A percentile compares a stretch with the other conserved stretches of the same genome.
phyloP scores from a whole-genome alignment of 2,888 invertebrate species.

The Habroteleia sp. region DNA sequence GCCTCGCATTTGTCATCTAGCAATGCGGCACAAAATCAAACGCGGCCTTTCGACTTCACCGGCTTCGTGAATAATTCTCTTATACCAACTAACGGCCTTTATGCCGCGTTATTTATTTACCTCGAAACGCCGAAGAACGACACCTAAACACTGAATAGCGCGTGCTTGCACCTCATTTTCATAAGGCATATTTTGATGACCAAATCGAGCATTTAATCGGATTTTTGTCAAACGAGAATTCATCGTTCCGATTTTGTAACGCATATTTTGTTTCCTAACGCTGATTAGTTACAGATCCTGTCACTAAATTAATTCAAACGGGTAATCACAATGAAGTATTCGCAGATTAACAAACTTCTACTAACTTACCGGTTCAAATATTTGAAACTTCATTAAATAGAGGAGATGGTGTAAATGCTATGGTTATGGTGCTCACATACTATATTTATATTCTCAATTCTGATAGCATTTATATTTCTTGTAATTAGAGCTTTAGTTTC shows the following conservation, averaged over 20 bases:
- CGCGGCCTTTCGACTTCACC: conserved; percentile 52
- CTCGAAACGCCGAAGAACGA: conserved; percentile 41
- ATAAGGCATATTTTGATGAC: conserved; percentile 45
- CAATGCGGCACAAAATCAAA: conserved; percentile 64
- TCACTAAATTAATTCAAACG: too few relatives aligned
- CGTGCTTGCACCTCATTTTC: conserved; percentile 53
- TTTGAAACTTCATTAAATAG: too few relatives aligned
- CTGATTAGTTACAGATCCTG: not conserved
- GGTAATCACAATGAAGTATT: too few relatives aligned
- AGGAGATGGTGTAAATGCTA: too few relatives aligned
- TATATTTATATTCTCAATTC: too few relatives aligned
- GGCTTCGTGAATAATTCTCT: conserved; percentile 61
- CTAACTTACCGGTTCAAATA: too few relatives aligned
- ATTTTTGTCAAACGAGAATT: conserved; percentile 4
- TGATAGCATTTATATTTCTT: too few relatives aligned
- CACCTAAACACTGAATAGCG: conserved; percentile 58
- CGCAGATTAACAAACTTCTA: too few relatives aligned
- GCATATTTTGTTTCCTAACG: not conserved
- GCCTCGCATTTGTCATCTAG: conserved; percentile 68
- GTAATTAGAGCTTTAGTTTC: too few relatives aligned
- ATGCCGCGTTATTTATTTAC: conserved; percentile 63
- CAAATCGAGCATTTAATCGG: conserved; percentile 48
- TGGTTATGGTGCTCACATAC: too few relatives aligned
- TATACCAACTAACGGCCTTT: conserved; percentile 46
- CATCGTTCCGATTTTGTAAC: not conserved